Conservation (phyloP, 2,113 vertebrate genomes). For the Macaca nemestrina region DNA sequence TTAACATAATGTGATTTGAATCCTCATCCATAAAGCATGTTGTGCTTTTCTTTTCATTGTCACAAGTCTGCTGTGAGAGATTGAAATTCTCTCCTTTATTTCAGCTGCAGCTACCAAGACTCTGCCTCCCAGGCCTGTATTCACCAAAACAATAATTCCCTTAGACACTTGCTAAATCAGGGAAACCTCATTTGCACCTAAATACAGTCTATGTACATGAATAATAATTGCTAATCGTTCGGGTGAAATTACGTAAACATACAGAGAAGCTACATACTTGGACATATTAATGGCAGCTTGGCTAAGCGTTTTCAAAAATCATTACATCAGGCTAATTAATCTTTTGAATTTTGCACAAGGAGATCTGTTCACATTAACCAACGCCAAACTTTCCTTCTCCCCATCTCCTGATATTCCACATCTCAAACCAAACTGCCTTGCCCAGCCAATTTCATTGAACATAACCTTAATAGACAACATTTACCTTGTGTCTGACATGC, state of each 20-base stretch:
- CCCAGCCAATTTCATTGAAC: neutral
- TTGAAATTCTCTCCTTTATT: conserved; percentile 14
- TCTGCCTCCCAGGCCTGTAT: neutral
- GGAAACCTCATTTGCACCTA: conserved; percentile 46
- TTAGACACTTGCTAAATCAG: conserved; percentile 26
- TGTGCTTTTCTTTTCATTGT: neutral
- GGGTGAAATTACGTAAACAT: conserved; percentile 35
- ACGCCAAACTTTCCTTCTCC: neutral
- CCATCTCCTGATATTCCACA: neutral
- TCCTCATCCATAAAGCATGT: neutral
- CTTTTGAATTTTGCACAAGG: neutral
- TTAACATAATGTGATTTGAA: conserved; percentile 28
- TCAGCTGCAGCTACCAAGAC: neutral
- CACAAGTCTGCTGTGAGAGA: neutral
- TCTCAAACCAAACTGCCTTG: neutral
- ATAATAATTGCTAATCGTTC: conserved; percentile 41
- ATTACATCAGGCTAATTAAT: conserved; percentile 55
- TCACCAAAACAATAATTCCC: conserved; percentile 53
- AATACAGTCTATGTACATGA: conserved; percentile 18
- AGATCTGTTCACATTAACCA: neutral
- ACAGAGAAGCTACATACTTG: neutral
- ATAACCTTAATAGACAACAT: neutral
- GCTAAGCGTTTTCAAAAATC: conserved; percentile 53
- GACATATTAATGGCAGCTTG: conserved; percentile 8
- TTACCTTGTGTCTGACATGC: neutral